Evolutionary conservation across 2,797 vertebrate genomes (phyloP), one percentile per base, ranked within the genome.

Genomic region (Hyperoplus immaculatus): DNA sequence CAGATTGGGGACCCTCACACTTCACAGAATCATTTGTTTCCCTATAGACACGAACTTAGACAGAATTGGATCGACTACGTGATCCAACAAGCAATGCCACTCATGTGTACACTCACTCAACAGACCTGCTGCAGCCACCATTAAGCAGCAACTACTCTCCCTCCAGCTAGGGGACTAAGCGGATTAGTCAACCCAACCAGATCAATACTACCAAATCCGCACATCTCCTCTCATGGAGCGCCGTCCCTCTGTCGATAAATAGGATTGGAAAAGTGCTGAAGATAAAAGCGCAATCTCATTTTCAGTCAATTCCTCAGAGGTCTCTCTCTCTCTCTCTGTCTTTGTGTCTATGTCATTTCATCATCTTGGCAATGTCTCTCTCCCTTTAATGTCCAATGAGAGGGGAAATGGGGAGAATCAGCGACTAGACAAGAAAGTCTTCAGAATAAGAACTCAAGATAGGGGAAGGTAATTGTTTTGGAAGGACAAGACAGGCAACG

Each of bases 261-360:
- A 11, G 69, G 72, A 78, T 77, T 82, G 69, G 46, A 87, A 29
- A 29, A 57, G 61, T 21, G 56, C 66, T 46, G 61, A 47, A 81
- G 87, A 90, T 88, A 49, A 87, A 90, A 87, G 77, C 5, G 8
- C 60, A 68, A 82, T 88, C 79, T 65, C 75, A 80, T 80, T 86
- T 76, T 13, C 54, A 78, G 69, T 85, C 29, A 88, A 87, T 87
- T 82, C 84, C 75, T 87, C 80, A 68, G 45, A 66, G 71, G 61
- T 12, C 8, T 59, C 60, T 57, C 45, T 1, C 39, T 74, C 76
- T 12, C 8, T 59, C 60, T 57, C 45, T 1, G 43, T 74, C 76
- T 87, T 78, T 84, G 76, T 89, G 73, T 84, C 81, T 16, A 65
- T 68, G 60, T 82, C 80, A 79, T 83, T 87, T 90, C 82, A 84